Conservation (phyloP, 2,888 invertebrate species). For the Cataglyphis albicans region DNA sequence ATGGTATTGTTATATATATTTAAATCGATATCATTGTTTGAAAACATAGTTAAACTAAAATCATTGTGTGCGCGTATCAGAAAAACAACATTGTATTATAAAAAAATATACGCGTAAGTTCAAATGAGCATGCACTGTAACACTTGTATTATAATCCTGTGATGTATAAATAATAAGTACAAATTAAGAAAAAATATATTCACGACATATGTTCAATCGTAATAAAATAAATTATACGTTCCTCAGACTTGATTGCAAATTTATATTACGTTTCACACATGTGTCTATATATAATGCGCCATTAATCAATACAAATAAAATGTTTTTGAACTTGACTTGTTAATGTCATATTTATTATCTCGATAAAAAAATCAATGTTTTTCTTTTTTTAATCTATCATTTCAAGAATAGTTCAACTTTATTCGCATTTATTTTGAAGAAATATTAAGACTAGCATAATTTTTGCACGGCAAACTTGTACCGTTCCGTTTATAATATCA, state of each 20-base stretch:
- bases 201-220: background rate
- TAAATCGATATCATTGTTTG: background rate
- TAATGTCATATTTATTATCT: background rate
- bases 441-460: background rate
- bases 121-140: background rate
- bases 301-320: background rate
- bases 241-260: background rate
- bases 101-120: background rate
- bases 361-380: no score
- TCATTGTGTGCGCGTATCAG: background rate
- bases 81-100: background rate
- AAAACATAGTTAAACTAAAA: background rate
- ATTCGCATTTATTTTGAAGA: background rate
- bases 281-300: background rate
- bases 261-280: slow-evolving; percentile 3
- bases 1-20: background rate
- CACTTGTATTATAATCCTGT: background rate
- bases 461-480: background rate
- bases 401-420: background rate
- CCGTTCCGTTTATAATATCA: background rate
- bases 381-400: background rate
- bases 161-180: background rate
- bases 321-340: background rate
- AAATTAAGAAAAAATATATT: background rate
- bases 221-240: background rate